Conservation (phyloP, 2,113 vertebrate genomes). For the Strix uralensis region DNA sequence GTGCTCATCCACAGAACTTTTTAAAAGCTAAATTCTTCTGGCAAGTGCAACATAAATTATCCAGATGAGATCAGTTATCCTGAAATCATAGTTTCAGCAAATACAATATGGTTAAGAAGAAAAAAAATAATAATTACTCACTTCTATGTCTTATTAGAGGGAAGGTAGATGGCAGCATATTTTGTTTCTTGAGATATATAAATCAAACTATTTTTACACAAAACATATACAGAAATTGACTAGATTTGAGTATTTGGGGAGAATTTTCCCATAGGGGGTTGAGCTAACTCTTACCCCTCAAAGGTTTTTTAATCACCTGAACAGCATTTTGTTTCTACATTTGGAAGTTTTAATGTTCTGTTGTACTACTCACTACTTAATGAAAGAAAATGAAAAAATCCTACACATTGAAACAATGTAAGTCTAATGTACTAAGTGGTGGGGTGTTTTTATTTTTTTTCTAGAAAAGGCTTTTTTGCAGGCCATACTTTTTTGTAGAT, state of each 20-base stretch:
- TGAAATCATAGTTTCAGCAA: background rate
- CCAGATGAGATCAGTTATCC: background rate
- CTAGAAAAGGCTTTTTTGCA: background rate
- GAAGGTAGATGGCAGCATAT: background rate
- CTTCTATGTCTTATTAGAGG: background rate
- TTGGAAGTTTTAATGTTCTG: background rate
- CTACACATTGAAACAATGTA: background rate
- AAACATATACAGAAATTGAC: background rate
- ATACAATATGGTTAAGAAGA: background rate
- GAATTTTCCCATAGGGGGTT: background rate
- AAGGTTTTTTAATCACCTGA: background rate
- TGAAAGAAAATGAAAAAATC: background rate
- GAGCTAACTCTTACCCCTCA: background rate
- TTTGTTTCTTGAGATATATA: background rate
- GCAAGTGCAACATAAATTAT: background rate
- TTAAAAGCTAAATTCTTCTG: background rate
- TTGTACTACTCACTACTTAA: background rate
- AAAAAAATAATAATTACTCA: background rate
- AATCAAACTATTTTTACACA: background rate
- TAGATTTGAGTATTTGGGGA: background rate
- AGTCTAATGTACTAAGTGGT: background rate
- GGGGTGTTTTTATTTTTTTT: background rate
- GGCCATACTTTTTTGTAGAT: background rate
- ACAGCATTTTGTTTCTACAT: background rate
- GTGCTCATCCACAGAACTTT: background rate